Conservation (phyloP, 2,888 invertebrate species). For the Cyaniris semiargus region DNA sequence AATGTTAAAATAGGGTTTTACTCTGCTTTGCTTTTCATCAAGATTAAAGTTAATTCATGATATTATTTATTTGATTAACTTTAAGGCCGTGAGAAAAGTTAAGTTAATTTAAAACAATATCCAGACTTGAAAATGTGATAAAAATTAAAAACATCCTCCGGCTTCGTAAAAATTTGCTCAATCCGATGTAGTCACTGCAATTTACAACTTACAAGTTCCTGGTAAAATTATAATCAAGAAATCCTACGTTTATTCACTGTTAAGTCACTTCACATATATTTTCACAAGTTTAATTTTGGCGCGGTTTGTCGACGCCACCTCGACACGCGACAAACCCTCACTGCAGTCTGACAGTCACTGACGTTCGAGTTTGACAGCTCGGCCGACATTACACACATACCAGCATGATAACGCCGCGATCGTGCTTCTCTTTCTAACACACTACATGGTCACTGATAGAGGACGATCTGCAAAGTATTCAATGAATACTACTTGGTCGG, state of each 20-base stretch:
- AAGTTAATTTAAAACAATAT: neutral
- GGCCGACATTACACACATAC: conserved; percentile 18
- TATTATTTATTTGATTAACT: neutral
- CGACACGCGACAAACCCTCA: conserved; percentile 51
- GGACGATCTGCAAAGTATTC: conserved; percentile 58
- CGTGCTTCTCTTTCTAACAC: conserved; percentile 46
- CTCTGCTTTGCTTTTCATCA: neutral
- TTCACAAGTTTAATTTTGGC: conserved; percentile 32
- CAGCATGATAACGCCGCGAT: conserved; percentile 36
- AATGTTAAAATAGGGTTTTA: neutral
- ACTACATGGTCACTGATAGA: conserved; percentile 61
- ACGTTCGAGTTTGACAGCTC: conserved; percentile 29
- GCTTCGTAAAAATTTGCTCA: conserved; percentile 3
- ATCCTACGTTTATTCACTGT: conserved; percentile 48
- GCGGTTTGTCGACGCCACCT: conserved; percentile 34
- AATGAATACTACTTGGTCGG: conserved; percentile 52
- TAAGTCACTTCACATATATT: conserved; percentile 36
- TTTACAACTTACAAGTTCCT: conserved; percentile 49
- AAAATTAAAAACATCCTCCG: conserved; percentile 35
- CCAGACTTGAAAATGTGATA: neutral
- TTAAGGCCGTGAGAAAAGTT: neutral
- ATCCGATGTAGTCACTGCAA: conserved; percentile 57
- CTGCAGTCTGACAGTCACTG: conserved; percentile 65
- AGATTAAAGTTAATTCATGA: neutral
- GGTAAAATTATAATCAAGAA: neutral